Base-by-base conservation (phyloP, 2,888 invertebrate genomes). In the Muscina levida region DNA sequence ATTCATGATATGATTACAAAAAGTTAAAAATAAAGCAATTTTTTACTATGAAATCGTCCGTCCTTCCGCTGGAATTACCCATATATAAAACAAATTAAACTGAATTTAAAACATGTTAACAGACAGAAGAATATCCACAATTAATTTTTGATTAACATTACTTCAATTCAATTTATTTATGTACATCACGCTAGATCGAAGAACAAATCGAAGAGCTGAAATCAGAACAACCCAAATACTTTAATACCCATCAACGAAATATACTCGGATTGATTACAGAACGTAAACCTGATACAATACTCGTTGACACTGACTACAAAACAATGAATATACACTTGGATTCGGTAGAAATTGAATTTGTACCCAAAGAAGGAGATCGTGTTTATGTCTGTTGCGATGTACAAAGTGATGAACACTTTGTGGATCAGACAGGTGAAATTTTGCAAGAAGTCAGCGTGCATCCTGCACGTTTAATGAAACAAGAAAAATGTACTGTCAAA, bases 341-440 rank as follows among this genome's bases (percentile, higher is more conserved):
- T 86, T 88, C 91, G 62, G 92, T 94, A 0, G 89, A 91, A 82
- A 92, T 93, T 1, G 92, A 92, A 67, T 94, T 95, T 87, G 88
- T 95, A 48, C 95, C 95, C 1, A 89, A 93, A 17, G 90, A 92
- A 82, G 95, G 95, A 1, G 96, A 96, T 88, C 94, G 94, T 92
- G 85, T 96, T 19, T 92, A 92, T 86, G 85, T 95, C 46, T 92
- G 92, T 77, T 93, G 93, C 66, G 91, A 92, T 82, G 92, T 94
- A 11, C 93, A 94, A 86, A 89, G 93, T 67, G 92, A 94, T 88
- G 92, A 93, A 81, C 87, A 91, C n/a, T 89, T 88, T 77, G 90
- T 91, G 56, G 91, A 92, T 77, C 87, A 89, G 68, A 87, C 90
- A 53, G 91, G 91, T 62, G 91, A 92, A 87, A 92, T 95, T 48